These are phyloP conservation scores for Capromys pilorides DNA, from an alignment of 2,797 vertebrate genomes.

Conservation along the genomic window DNA sequence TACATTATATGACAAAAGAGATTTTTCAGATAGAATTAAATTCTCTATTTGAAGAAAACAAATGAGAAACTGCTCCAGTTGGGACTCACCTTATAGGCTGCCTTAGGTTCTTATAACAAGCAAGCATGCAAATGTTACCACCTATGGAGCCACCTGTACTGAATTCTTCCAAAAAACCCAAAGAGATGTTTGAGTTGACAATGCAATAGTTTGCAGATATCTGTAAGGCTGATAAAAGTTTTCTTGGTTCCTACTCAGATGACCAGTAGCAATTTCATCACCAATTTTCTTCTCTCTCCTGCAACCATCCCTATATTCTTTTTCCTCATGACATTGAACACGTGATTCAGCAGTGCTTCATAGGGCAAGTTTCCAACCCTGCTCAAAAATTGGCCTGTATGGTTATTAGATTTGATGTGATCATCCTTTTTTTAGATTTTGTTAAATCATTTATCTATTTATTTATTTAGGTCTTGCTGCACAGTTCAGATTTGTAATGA, in stretches of 20 bases:
- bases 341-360: background rate
- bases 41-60: constrained; percentile 8
- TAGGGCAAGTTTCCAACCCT: background rate
- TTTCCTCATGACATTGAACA: too few relatives aligned
- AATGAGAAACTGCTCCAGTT: background rate
- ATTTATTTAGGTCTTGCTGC: too few relatives aligned
- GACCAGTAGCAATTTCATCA: background rate
- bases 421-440: constrained; percentile 91
- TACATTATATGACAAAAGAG: background rate
- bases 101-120: too few relatives aligned
- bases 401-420: constrained; percentile 94
- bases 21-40: background rate
- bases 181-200: background rate
- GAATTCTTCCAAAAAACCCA: background rate
- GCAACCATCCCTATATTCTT: background rate
- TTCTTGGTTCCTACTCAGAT: background rate
- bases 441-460: too few relatives aligned
- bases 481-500: too few relatives aligned
- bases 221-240: background rate
- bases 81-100: too few relatives aligned
- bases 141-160: background rate
- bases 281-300: background rate
- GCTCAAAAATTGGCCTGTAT: constrained; percentile 36
- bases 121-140: too few relatives aligned
- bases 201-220: background rate